Conservation (phyloP, 2,888 invertebrate genomes). For the Chymomyza fuscimana region DNA sequence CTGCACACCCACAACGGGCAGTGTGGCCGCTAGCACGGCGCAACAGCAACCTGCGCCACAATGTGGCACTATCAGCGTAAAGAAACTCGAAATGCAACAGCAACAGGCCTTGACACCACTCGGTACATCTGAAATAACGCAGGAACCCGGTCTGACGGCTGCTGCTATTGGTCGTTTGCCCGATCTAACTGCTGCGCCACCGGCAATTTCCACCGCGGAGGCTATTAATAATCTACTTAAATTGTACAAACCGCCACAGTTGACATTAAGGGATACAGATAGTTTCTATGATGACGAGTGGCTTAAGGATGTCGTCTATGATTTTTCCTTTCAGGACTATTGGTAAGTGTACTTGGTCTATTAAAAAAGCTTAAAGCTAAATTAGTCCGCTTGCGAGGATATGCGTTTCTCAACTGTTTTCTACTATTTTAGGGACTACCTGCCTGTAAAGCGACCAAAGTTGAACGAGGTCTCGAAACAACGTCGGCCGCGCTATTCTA, state of each 20-base stretch:
- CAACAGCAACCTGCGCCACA: conserved; percentile 41
- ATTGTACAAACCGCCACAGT: conserved; percentile 86
- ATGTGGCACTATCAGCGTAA: conserved; percentile 76
- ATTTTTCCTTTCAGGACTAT: conserved; percentile 90
- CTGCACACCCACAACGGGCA: conserved; percentile 51
- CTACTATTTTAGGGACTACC: conserved; percentile 85
- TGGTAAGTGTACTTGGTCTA: conserved; percentile 83
- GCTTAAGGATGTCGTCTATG: conserved; percentile 90
- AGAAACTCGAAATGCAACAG: conserved; percentile 74
- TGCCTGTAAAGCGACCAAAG: conserved; percentile 94
- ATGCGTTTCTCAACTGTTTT: neutral
- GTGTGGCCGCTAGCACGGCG: conserved; percentile 8
- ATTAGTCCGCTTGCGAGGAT: too few relatives aligned
- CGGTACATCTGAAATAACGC: conserved; percentile 47
- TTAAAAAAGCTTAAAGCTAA: neutral
- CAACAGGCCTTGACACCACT: conserved; percentile 37
- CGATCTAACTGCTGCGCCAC: conserved; percentile 15
- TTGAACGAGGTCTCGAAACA: conserved; percentile 81
- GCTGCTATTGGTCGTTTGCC: conserved; percentile 17
- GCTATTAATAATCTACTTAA: conserved; percentile 74
- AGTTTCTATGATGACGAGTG: conserved; percentile 90
- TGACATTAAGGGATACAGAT: conserved; percentile 89
- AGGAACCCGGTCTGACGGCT: conserved; percentile 48
- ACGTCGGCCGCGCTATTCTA: conserved; percentile 77
- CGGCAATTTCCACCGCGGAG: conserved; percentile 51